Evolutionary conservation across 2,888 invertebrate species (phyloP).

Genomic region (Strigamia crassipes): DNA sequence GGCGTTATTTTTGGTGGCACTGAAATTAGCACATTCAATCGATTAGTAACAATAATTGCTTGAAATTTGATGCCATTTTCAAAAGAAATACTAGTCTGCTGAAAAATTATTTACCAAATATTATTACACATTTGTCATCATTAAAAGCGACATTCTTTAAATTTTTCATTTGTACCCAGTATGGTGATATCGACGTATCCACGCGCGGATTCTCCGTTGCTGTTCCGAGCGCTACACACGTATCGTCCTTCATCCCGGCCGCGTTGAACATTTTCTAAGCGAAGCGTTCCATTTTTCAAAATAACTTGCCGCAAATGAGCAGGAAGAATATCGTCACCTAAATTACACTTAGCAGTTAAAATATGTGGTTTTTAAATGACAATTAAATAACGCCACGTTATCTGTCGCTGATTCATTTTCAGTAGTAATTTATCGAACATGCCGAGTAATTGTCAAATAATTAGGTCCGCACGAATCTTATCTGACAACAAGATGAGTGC

Average conservation of each 20-base stretch:
- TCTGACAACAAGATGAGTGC: too few species aligned
- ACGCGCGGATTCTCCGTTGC: constrained; percentile 53
- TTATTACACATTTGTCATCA: too few species aligned
- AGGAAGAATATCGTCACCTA: constrained; percentile 45
- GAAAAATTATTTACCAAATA: neutral
- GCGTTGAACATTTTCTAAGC: constrained; percentile 57
- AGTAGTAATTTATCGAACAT: too few species aligned
- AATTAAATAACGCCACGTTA: too few species aligned
- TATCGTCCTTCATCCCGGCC: constrained; percentile 58
- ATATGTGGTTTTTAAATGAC: too few species aligned
- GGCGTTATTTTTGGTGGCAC: constrained; percentile 43
- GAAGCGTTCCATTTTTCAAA: constrained; percentile 56
- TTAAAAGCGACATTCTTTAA: neutral
- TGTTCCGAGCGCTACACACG: constrained; percentile 57
- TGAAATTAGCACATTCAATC: constrained; percentile 34
- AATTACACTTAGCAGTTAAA: too few species aligned
- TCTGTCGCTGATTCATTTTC: too few species aligned
- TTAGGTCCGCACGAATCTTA: too few species aligned
- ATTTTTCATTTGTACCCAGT: constrained; percentile 55
- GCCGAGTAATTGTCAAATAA: too few species aligned
- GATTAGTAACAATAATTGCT: neutral
- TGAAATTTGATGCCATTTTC: neutral
- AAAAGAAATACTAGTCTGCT: neutral
- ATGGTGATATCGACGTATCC: constrained; percentile 56
- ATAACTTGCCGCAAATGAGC: constrained; percentile 17